A percentile compares a stretch with the other conserved stretches of the same genome.
phyloP scores from a whole-genome alignment of 2,888 invertebrate species.

The Ferdinandea cuprea region DNA sequence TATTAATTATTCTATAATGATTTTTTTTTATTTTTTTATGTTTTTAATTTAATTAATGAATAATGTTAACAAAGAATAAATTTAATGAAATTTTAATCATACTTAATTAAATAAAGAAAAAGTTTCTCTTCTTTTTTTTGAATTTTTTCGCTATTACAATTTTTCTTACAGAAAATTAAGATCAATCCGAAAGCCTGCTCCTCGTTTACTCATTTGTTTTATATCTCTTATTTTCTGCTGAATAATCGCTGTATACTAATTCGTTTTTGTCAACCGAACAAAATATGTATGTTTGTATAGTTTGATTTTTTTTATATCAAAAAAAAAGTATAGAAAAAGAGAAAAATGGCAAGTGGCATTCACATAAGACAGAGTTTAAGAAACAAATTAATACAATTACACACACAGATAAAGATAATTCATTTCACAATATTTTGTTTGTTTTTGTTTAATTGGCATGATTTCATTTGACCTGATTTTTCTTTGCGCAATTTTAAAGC shows the following conservation, averaged over 20 bases:
- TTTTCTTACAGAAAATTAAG: conserved; percentile 24
- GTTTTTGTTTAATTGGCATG: conserved; percentile 13
- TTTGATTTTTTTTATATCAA: neutral
- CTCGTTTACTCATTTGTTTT: neutral
- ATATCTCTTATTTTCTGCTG: neutral
- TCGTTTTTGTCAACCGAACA: neutral
- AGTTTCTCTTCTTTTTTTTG: neutral
- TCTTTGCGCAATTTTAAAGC: neutral
- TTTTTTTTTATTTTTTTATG: conserved; percentile 27
- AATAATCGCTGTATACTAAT: neutral
- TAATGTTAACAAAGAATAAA: conserved; percentile 69
- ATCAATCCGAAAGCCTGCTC: conserved; percentile 21
- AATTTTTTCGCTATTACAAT: conserved; percentile 12
- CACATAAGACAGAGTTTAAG: conserved; percentile 23
- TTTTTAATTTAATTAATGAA: conserved; percentile 44
- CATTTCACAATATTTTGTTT: conserved; percentile 1
- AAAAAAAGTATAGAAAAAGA: neutral
- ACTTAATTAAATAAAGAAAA: conserved; percentile 36
- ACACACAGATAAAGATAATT: conserved; percentile 6
- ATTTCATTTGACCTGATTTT: conserved; percentile 14
- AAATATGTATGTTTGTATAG: no score
- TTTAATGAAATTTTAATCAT: conserved; percentile 45
- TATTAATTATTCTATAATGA: conserved; percentile 69
- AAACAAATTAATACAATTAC: conserved; percentile 35
- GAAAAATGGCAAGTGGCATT: conserved; percentile 19